Evolutionary conservation across 2,797 vertebrate species (phyloP), one percentile per base, ranked within the genome.

Genomic region (Lithobates pipiens): DNA sequence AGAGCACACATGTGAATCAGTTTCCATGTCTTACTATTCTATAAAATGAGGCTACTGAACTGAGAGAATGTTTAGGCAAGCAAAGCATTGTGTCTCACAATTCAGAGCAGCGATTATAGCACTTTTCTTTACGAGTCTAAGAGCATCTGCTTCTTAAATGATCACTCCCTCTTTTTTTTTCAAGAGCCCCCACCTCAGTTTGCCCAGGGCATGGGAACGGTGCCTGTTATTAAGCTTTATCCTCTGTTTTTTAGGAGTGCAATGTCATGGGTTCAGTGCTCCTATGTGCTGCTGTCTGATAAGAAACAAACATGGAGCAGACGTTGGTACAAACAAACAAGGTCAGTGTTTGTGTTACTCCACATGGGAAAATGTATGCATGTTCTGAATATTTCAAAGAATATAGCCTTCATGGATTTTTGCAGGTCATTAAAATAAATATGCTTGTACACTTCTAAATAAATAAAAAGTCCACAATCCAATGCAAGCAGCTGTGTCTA

Each of bases 131-230:
- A 73, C 11, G 85, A 91, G 89, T 90, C 69, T 87, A 87, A 91
- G 91, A 92, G 91, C 94, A 92, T 93, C 93, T 94, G 93, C 89
- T 94, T 91, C 86, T 88, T 88, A 91, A 90, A 89, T 88, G 83
- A 85, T 89, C 82, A 85, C 86, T 86, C 88, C 72, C 88, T 79
- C 88, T 78, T 91, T 90, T 90, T 91, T 69, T 93, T n/a, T n/a
- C 92, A 90, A 85, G 91, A 89, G 90, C 86, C 87, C 88, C 87
- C 88, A 90, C 81, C 88, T 88, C 44, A 76, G 21, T 90, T 88
- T 84, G 85, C 67, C 86, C 72, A 87, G 91, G 90, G 92, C 93
- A 93, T 94, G 92, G 92, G 94, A 93, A 94, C 90, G 87, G 89
- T 85, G 80, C 76, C 77, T 79, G 83, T 90, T 88, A 85, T 77